Percentiles rank a stretch among this genome's conserved stretches.
These are phyloP conservation scores for Trachymyrmex septentrionalis DNA, from an alignment of 1,140 invertebrate genomes.

Conservation along the genomic window DNA sequence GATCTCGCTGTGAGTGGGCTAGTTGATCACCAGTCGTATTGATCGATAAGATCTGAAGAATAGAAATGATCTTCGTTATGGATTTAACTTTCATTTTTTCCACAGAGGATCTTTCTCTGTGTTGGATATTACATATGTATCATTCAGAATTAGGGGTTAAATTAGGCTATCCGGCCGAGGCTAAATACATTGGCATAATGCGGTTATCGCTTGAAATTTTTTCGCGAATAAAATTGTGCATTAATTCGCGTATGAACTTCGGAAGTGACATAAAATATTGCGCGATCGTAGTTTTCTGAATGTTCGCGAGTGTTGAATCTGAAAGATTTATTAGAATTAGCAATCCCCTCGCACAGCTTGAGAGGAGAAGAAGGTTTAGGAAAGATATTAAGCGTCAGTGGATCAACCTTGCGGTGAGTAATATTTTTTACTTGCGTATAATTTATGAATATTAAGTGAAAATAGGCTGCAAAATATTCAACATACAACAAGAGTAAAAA, in stretches of 20 bases:
- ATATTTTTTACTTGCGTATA: not conserved
- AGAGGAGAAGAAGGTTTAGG: not conserved
- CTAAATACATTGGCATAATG: not conserved
- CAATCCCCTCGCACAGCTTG: not conserved
- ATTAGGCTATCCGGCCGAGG: not conserved
- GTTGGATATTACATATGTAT: not conserved
- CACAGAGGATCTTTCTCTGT: not conserved
- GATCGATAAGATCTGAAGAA: not conserved
- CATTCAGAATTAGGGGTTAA: not conserved
- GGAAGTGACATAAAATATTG: not conserved
- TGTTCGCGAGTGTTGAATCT: not conserved
- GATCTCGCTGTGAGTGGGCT: not conserved
- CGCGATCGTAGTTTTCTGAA: not conserved
- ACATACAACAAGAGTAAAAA: too few species aligned
- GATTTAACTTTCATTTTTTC: not conserved
- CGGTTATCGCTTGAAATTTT: not conserved
- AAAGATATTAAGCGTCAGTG: not conserved
- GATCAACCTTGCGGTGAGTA: not conserved
- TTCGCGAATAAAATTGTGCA: not conserved
- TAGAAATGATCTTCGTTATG: not conserved
- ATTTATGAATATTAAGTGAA: not conserved
- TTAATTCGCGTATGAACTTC: not conserved
- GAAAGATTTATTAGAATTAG: not conserved
- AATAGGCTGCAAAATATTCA: too few species aligned
- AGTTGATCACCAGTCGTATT: not conserved